These are phyloP conservation scores for Mesorhabditis belari DNA, from an alignment of 2,888 invertebrate genomes.

Conservation along the genomic window DNA sequence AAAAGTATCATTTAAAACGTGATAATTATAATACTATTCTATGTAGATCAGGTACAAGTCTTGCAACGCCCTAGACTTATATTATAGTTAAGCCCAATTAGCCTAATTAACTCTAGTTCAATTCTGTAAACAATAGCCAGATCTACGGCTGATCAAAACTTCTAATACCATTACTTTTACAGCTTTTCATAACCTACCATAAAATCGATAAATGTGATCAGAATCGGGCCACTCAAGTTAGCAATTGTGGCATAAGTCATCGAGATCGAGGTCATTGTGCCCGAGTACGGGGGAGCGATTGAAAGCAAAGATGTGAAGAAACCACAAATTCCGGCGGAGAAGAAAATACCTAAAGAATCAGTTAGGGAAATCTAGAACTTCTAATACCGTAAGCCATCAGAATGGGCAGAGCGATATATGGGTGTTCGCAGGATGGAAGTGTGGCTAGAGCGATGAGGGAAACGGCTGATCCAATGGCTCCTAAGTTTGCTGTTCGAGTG, in stretches of 20 bases:
- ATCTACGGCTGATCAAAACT: too few species aligned
- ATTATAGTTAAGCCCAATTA: too few species aligned
- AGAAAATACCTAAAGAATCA: slow-evolving; percentile 2
- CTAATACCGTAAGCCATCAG: neutral
- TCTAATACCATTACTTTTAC: neutral
- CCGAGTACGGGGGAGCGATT: slow-evolving; percentile 15
- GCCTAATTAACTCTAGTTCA: too few species aligned
- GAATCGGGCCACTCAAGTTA: neutral
- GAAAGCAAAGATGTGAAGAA: slow-evolving; percentile 13
- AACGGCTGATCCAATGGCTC: neutral
- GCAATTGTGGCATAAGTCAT: neutral
- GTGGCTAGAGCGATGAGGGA: neutral
- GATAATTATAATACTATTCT: too few species aligned
- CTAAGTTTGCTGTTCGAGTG: too few species aligned
- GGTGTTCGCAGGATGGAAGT: neutral
- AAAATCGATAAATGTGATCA: neutral
- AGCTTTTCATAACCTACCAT: neutral
- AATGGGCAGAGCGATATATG: neutral
- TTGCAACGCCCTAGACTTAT: too few species aligned
- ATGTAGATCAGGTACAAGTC: too few species aligned
- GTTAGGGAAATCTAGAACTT: neutral
- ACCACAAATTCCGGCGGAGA: slow-evolving; percentile 10
- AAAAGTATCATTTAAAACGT: too few species aligned
- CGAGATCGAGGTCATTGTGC: slow-evolving; percentile 12
- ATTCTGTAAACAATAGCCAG: too few species aligned